Base-by-base conservation (phyloP, 2,113 vertebrate genomes). In the Lophura nycthemera region DNA sequence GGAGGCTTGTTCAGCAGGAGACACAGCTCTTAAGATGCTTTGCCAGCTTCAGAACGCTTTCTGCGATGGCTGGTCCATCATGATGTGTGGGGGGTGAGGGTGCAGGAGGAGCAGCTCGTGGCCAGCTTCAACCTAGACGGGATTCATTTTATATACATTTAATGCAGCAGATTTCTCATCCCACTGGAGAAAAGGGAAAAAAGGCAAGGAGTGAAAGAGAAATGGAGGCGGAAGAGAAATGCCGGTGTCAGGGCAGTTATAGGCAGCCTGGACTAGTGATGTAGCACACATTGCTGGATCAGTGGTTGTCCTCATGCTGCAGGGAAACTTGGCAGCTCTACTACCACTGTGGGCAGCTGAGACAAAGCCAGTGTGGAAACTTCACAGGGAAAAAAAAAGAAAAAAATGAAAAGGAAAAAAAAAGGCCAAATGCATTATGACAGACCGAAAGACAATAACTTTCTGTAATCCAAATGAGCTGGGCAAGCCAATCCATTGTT, bases 401-500 rank as follows among this genome's bases (percentile, higher is more conserved):
- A 32, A 90, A 80, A 9, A 79, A 36, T 22, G 18, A 38, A 74
- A 76, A 91, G 88, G 88, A 48, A 71, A 85, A 87, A 78, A 83
- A 83, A 87, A 78, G 57, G 75, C 91, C 48, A 94, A 95, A 92
- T 91, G 83, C 90, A 93, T 97, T 90, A 92, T 47, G 95, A 93
- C 73, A 95, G 86, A 88, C 90, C 86, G 83, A 89, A 96, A 96
- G 96, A 97, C 96, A 96, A 97, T 96, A 94, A 96, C 86, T 90
- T 97, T 97, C 91, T 93, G 95, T 97, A 97, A 96, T 95, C 78
- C 82, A 92, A 77, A 91, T 89, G 94, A 88, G 90, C 82, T 93
- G 86, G 82, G 85, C 93, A 96, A 96, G 95, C 96, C 97, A 96
- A 95, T 90, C 94, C 78, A 96, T 95, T 95, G 95, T 93, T 83